Percentiles rank a stretch among this genome's conserved stretches.
Conservation (phyloP, 2,797 vertebrate genomes). For the Crotalus adamanteus region DNA sequence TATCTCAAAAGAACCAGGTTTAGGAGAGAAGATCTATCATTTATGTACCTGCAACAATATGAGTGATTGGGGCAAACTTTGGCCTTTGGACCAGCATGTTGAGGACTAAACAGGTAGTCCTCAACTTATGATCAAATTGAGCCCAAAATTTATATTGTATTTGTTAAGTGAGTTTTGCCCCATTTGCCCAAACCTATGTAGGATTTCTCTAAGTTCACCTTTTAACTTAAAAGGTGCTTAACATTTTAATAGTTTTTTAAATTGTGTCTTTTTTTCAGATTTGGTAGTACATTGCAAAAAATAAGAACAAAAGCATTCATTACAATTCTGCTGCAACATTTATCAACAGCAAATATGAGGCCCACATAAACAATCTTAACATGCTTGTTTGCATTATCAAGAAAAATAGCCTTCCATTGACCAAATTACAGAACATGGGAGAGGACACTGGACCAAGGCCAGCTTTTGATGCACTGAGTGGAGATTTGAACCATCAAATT, state of each 20-base stretch:
- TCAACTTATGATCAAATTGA: background rate
- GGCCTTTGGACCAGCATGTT: background rate
- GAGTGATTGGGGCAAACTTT: background rate
- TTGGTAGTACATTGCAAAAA: background rate
- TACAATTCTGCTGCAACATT: background rate
- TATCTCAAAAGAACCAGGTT: background rate
- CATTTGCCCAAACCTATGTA: background rate
- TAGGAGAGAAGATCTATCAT: background rate
- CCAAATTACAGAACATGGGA: conserved; percentile 11
- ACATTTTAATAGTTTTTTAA: background rate
- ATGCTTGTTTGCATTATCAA: background rate
- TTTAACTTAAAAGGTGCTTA: background rate
- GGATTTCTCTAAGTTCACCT: background rate
- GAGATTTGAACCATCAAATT: background rate
- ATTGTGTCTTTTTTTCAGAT: background rate
- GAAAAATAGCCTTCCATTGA: background rate
- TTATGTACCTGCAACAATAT: background rate
- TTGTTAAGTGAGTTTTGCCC: background rate
- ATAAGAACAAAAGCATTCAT: background rate
- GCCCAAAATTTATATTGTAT: background rate
- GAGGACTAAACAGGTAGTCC: background rate
- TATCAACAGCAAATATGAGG: background rate
- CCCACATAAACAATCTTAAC: background rate
- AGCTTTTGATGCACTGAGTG: background rate
- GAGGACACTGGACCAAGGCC: background rate